A percentile compares a stretch with the other conserved stretches of the same genome.
Evolutionary conservation across 2,113 vertebrate species (phyloP).

Genomic region (Lipotes vexillifer): DNA sequence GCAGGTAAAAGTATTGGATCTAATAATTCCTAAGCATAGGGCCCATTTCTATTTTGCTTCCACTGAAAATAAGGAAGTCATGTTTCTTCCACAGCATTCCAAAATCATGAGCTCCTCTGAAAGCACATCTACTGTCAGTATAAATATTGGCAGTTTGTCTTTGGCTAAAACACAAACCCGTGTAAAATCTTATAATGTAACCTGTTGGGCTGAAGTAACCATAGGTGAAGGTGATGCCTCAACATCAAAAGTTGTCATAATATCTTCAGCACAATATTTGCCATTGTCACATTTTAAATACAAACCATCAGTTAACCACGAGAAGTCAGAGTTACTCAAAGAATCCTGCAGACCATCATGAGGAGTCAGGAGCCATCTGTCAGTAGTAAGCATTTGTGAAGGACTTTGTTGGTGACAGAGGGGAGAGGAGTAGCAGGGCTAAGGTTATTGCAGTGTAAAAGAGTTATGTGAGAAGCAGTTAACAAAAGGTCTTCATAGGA

Average conservation of each 20-base stretch:
- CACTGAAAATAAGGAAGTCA: background rate
- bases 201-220: background rate
- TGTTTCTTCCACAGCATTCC: background rate
- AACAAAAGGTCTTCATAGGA: background rate
- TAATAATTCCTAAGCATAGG: background rate
- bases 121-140: background rate
- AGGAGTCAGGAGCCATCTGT: background rate
- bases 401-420: background rate
- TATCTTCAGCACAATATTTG: background rate
- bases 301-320: background rate
- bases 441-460: background rate
- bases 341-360: background rate
- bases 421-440: background rate
- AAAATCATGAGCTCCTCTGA: background rate
- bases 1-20: background rate
- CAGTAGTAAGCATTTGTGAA: background rate
- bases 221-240: background rate
- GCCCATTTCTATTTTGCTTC: background rate
- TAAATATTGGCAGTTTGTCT: background rate
- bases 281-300: background rate
- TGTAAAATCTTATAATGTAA: background rate
- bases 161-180: background rate
- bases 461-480: background rate
- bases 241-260: background rate
- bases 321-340: background rate